A percentile compares a stretch with the other conserved stretches of the same genome.
These are phyloP conservation scores for Hylaea fasciaria DNA, from an alignment of 2,888 invertebrate species.

Conservation along the genomic window DNA sequence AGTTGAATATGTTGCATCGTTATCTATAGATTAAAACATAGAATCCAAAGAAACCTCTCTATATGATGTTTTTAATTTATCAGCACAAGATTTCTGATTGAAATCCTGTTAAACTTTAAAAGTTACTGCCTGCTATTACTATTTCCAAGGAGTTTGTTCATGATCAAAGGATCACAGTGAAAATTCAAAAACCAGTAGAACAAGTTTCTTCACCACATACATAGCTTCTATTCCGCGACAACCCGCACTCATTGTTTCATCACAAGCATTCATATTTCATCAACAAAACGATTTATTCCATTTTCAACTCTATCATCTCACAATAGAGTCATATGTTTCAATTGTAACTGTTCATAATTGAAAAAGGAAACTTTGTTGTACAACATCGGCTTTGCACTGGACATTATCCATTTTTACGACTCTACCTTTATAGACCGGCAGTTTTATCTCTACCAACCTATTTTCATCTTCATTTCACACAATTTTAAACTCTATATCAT, in stretches of 20 bases:
- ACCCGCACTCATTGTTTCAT: constrained; percentile 33
- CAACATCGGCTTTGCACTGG: constrained; percentile 48
- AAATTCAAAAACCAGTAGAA: no score
- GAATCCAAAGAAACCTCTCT: no score
- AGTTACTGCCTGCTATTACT: no score
- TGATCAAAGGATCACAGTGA: no score
- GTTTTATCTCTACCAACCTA: constrained; percentile 48
- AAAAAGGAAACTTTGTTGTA: constrained; percentile 17
- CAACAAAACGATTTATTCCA: constrained; percentile 1
- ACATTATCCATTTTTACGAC: constrained; percentile 72
- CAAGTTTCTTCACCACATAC: not conserved
- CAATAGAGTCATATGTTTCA: constrained; percentile 30
- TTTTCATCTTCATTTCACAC: constrained; percentile 26
- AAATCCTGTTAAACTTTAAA: no score
- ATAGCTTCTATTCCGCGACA: constrained; percentile 14
- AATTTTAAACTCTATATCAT: constrained; percentile 43
- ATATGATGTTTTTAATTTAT: no score
- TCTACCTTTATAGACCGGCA: constrained; percentile 61
- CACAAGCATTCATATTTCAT: constrained; percentile 11
- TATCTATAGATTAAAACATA: no score
- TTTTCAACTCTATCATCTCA: constrained; percentile 26
- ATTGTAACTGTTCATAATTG: constrained; percentile 5
- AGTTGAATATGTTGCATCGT: no score
- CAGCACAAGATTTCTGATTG: no score
- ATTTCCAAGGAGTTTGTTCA: no score